A percentile compares a stretch with the other conserved stretches of the same genome.
Evolutionary conservation across 2,797 vertebrate genomes (phyloP).

Genomic region (Gymnothorax reevesii): DNA sequence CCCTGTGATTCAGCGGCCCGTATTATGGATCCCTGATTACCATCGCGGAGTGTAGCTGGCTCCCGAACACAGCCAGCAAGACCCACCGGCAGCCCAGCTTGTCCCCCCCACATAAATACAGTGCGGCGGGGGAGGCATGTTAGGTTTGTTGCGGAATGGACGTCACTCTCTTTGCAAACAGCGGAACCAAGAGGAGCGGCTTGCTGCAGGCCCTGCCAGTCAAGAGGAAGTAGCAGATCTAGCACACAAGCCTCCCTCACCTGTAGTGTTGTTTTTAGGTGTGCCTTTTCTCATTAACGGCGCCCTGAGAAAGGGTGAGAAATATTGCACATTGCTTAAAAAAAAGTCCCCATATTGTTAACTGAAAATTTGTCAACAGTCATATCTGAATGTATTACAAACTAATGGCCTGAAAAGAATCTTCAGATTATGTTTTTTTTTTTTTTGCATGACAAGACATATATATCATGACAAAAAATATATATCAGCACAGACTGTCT

Average conservation of each 20-base stretch:
- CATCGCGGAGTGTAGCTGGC: constrained; percentile 14
- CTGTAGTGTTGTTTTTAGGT: constrained; percentile 51
- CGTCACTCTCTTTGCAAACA: not conserved
- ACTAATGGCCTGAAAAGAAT: not conserved
- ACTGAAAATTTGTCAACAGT: constrained; percentile 61
- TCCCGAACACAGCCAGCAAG: not conserved
- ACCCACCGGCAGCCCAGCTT: not conserved
- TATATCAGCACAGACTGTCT: not conserved
- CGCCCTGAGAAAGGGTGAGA: constrained; percentile 52
- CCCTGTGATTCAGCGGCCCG: not conserved
- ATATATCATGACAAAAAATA: too few species aligned
- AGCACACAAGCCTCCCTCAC: constrained; percentile 44
- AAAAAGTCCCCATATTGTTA: constrained; percentile 21
- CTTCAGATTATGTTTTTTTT: not conserved
- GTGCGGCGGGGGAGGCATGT: not conserved
- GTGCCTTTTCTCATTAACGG: not conserved
- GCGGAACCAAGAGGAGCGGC: not conserved
- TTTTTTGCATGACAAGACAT: not conserved
- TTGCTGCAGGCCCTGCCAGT: constrained; percentile 49
- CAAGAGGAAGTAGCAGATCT: constrained; percentile 51
- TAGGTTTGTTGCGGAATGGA: not conserved
- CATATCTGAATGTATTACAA: constrained; percentile 51
- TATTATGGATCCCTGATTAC: too few species aligned
- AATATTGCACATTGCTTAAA: constrained; percentile 56
- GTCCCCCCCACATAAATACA: not conserved